phyloP scores from a whole-genome alignment of 2,888 invertebrate species.

The Zelleria hepariella region DNA sequence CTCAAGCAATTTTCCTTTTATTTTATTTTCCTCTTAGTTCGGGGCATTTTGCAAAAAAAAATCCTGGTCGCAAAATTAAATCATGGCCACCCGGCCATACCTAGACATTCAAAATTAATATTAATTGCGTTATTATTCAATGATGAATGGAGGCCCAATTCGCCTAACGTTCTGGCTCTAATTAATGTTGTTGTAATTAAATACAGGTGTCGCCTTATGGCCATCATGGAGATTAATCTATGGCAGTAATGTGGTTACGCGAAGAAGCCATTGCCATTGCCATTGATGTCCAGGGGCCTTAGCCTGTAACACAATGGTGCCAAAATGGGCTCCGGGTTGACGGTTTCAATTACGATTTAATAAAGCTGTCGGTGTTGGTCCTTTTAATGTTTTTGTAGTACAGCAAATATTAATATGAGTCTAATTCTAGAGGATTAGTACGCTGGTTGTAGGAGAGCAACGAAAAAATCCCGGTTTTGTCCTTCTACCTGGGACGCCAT shows the following conservation, averaged over 20 bases:
- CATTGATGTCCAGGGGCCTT: background rate
- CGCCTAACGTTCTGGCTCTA: background rate
- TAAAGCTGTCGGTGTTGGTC: no score
- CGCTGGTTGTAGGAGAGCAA: no score
- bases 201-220: background rate
- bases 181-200: constrained; percentile 1
- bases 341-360: no score
- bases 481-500: no score
- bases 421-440: no score
- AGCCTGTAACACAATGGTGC: no score
- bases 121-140: constrained; percentile 41
- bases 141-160: constrained; percentile 31
- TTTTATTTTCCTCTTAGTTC: no score
- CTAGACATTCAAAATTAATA: constrained; percentile 35
- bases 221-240: background rate
- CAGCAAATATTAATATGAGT: no score
- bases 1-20: no score
- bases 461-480: no score
- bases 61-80: constrained; percentile 1
- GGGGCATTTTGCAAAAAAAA: constrained; percentile 8
- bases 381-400: no score
- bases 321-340: no score
- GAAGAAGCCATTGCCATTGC: background rate
- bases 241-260: background rate
- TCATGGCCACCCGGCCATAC: background rate